Evolutionary conservation across 2,888 invertebrate genomes (phyloP), one percentile per base, ranked within the genome.

Genomic region (Drosophila picticornis): DNA sequence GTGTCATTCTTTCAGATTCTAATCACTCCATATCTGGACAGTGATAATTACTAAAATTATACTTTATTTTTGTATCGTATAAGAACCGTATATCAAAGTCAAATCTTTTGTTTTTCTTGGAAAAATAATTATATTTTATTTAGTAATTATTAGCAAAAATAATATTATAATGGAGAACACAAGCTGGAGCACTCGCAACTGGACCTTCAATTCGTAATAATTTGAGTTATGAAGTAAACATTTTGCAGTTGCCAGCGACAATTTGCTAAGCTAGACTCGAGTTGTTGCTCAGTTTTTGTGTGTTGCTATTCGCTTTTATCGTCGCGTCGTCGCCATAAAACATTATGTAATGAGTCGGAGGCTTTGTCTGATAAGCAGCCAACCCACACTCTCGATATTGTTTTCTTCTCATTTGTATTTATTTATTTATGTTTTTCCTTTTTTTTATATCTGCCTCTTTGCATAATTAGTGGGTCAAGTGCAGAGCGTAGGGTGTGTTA

Each of bases 381-480:
- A 19, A 29, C 56, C 55, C 27, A 40, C 53, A 36, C 32, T 16
- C 22, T n/a, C 11, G 38, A 65, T 68, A 53, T 59, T 46, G 6
- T 43, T 29, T 29, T 40, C 9, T 9, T 43, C n/a, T 2, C 9
- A 25, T 46, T 9, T 25, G 16, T 9, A 16, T 9, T 46, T 46
- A 13, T 40, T 40, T 43, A 2, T 10, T 7, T 31, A 31, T 40
- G 1, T 11, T 6, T 22, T 1, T 10, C 5, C 16, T 19, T n/a
- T 9, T 0, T 11, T 11, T 27, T 59, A 52, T 59, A 52, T 31
- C 32, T 60, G 27, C 38, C 38, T 31, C 48, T 32, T 57, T 25
- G 83, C 65, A 76, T 81, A 77, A 75, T 84, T 84, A 83, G 74
- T 89, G 85, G 87, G 87, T 87, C 87, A 87, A 87, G 87, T 85